Evolutionary conservation across 2,113 vertebrate genomes (phyloP).

Genomic region (Ciconia boyciana): DNA sequence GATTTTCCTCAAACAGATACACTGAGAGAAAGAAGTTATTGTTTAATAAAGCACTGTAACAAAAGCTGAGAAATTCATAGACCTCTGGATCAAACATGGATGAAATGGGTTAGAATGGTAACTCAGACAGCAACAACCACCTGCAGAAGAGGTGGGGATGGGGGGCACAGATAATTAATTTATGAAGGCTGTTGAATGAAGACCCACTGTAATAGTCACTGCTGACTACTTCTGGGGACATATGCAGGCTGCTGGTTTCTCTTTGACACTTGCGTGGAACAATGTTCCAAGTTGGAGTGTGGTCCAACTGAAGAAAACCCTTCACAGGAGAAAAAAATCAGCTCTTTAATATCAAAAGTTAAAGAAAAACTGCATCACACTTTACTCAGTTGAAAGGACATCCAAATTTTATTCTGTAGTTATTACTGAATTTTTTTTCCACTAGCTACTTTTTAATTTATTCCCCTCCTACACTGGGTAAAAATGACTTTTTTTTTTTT

Average conservation of each 20-base stretch:
- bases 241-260: background rate
- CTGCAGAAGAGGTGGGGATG: background rate
- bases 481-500: background rate
- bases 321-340: background rate
- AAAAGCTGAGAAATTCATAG: background rate
- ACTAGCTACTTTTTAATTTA: background rate
- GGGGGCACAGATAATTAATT: background rate
- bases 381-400: background rate
- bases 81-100: background rate
- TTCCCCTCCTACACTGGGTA: background rate
- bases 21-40: background rate
- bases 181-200: background rate
- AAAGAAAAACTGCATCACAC: background rate
- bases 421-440: background rate
- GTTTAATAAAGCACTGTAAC: background rate
- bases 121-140: background rate
- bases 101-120: background rate
- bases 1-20: background rate
- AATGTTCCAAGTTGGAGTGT: background rate
- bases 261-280: background rate
- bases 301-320: background rate
- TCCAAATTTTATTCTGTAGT: background rate
- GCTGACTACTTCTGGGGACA: rapidly evolving
- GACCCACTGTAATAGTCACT: background rate
- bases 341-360: background rate